Conservation (phyloP, 2,888 invertebrate species). For the Chrysomela aeneicollis region DNA sequence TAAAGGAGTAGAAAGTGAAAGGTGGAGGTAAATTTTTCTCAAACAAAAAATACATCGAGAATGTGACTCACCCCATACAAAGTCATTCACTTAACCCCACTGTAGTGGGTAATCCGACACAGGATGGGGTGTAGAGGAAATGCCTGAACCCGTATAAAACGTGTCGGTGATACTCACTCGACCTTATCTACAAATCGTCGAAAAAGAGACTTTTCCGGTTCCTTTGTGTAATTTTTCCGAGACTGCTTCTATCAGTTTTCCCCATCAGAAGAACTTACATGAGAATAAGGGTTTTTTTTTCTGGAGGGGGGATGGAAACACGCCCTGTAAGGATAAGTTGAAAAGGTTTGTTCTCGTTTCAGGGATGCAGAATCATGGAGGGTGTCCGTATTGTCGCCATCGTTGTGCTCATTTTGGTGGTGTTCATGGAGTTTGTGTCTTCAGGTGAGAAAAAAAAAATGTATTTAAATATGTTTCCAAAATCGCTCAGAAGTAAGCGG, state of each 20-base stretch:
- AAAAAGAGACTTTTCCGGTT: constrained; percentile 29
- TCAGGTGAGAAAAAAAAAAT: constrained; percentile 42
- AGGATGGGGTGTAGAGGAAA: constrained; percentile 2
- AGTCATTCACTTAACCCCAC: neutral
- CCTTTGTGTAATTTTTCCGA: constrained; percentile 7
- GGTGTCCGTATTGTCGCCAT: constrained; percentile 40
- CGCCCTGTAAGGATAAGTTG: neutral
- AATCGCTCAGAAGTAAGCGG: too few species aligned
- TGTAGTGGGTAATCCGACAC: neutral
- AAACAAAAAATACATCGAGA: too few species aligned
- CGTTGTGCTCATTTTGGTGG: constrained; percentile 37
- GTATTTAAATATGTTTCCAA: too few species aligned
- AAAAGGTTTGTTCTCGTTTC: constrained; percentile 46
- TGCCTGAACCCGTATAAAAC: constrained; percentile 7
- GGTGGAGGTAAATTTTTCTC: too few species aligned
- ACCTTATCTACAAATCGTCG: constrained; percentile 45
- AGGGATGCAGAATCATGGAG: constrained; percentile 59
- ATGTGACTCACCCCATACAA: too few species aligned
- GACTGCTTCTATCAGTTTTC: neutral
- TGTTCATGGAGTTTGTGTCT: constrained; percentile 32
- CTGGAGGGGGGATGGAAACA: neutral
- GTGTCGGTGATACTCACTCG: constrained; percentile 26
- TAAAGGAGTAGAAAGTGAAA: too few species aligned
- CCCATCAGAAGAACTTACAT: neutral
- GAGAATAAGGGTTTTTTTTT: neutral